Evolutionary conservation across 2,888 invertebrate genomes (phyloP), one percentile per base, ranked within the genome.

Genomic region (Nymphalis urticae): DNA sequence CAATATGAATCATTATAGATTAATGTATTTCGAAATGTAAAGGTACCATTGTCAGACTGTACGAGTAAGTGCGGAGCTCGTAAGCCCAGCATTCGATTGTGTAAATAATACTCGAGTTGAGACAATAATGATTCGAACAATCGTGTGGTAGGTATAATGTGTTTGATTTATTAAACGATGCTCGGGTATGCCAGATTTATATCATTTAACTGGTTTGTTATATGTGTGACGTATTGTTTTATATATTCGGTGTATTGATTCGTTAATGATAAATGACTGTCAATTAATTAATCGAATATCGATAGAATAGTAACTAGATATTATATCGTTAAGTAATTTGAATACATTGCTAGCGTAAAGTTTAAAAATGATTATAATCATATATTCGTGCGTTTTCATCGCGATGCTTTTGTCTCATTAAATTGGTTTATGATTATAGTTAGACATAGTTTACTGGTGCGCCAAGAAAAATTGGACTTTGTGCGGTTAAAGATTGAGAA

Each of bases 121-220:
- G 89, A 91, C 89, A 90, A 89, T 89, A 89, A 87, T 83, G 85
- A 86, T 86, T 86, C 83, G 80, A 81, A 87, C 87, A 86, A 90
- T 90, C 86, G 85, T 82, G 79, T 77, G 81, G 80, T 84, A 83
- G 81, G 80, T 85, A 84, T 88, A 86, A 84, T 86, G 83, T 88
- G 82, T 86, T 89, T 90, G 90, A 90, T 90, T 90, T 90, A 91
- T 90, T 87, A 88, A 85, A 80, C 83, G 80, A 81, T 80, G 80
- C 80, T 78, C 70, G 77, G 76, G 69, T 68, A 73, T 74, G 72
- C 61, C 79, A 79, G 84, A 77, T 77, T 71, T 74, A 71, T 77
- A 75, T 75, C 75, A 50, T 61, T 68, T 71, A 71, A 67, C 71
- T 69, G 70, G 73, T 71, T 73, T 66, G 68, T 66, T 63, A 70